Evolutionary conservation across 2,113 vertebrate species (phyloP), one percentile per base, ranked within the genome.

Genomic region (Antennarius striatus): DNA sequence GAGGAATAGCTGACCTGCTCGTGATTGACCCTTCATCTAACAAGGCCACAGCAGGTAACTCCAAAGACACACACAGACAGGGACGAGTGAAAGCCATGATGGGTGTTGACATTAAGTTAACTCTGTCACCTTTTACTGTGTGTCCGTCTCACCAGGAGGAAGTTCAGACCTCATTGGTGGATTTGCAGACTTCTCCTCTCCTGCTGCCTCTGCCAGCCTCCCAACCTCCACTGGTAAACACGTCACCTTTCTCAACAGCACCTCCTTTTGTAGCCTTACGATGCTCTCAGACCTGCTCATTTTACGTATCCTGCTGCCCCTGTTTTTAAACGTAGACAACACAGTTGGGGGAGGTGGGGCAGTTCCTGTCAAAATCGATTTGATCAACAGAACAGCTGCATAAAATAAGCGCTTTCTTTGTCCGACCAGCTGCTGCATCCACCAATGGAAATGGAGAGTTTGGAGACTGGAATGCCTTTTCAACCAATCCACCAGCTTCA

Each of bases 101-200:
- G 5, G 5, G 16, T 12, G 14, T n/a, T 9, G 50, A 17, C 13
- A 46, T 17, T 32, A 43, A 29, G 32, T 17, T 68, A 3, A 14
- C 6, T 10, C 8, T 54, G 15, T 16, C 7, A 39, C 1, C 14
- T 16, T 55, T n/a, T 16, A 14, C 15, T 55, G 53, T 39, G 22
- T 61, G 46, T 67, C 22, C 1, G 4, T 73, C 30, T 76, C 78
- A 89, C 43, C 88, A 98, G 96, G 93, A 92, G 94, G 89, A 63
- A 86, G 88, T 30, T 68, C 92, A 77, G 96, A 98, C 89, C 95
- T 94, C 1, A 96, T 98, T 73, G 94, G 92, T 80, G 96, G 94
- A 71, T 99, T 99, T 92, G 97, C 96, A 80, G 96, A 98, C 85
- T 99, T 99, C 75, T 98, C 96, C 47, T 93, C 95, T 69, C 93